Evolutionary conservation across 1,140 invertebrate genomes (phyloP).

Genomic region (Drosophila quadrilineata): DNA sequence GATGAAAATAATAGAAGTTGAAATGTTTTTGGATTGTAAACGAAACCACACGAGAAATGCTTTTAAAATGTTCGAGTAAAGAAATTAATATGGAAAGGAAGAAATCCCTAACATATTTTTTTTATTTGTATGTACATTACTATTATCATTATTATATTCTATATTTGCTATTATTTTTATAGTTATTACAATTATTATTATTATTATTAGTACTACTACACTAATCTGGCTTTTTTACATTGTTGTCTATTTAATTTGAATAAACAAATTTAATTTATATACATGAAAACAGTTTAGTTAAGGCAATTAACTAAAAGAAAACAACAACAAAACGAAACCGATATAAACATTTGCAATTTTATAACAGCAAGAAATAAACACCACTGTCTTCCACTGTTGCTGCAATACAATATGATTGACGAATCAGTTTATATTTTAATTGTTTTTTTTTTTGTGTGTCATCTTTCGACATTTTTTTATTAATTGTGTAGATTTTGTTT

Average conservation of each 20-base stretch:
- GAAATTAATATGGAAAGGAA: slow-evolving; percentile 1
- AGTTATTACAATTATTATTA: slow-evolving; percentile 34
- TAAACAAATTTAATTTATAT: slow-evolving; percentile 54
- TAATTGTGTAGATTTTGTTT: slow-evolving; percentile 27
- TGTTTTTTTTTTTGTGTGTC: slow-evolving; percentile 26
- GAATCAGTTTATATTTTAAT: slow-evolving; percentile 45
- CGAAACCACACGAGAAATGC: slow-evolving; percentile 58
- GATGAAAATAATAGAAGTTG: too few relatives aligned
- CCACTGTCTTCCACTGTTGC: slow-evolving; percentile 79
- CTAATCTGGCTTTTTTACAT: slow-evolving; percentile 64
- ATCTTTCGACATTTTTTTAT: slow-evolving; percentile 15
- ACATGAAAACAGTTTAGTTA: slow-evolving; percentile 11
- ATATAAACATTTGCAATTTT: slow-evolving; percentile 31
- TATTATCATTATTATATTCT: slow-evolving; percentile 19
- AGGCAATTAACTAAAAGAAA: slow-evolving; percentile 39
- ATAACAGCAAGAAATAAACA: slow-evolving; percentile 32
- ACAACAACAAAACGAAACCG: slow-evolving; percentile 18
- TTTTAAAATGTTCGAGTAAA: slow-evolving; percentile 60
- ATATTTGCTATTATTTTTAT: slow-evolving; percentile 37
- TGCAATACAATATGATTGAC: slow-evolving; percentile 76
- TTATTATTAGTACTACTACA: slow-evolving; percentile 13
- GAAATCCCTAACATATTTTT: slow-evolving; percentile 46
- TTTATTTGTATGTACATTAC: slow-evolving; percentile 75
- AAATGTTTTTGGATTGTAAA: slow-evolving; percentile 50
- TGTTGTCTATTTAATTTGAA: slow-evolving; percentile 76